phyloP scores from a whole-genome alignment of 2,113 vertebrate genomes.

The Chloropsis cyanopogon region DNA sequence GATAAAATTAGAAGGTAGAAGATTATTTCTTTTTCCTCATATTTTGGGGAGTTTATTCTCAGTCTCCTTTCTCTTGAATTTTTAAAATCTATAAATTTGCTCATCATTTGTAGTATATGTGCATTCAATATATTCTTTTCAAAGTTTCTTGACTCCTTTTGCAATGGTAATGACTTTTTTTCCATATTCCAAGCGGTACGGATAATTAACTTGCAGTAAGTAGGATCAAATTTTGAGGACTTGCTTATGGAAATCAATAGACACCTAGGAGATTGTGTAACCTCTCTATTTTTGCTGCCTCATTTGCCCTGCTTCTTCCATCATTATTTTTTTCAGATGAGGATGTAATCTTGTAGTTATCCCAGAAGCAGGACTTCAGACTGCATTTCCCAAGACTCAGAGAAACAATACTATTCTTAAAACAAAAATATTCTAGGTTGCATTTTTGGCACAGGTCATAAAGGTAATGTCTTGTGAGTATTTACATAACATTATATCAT shows the following conservation, averaged over 20 bases:
- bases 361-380: not conserved
- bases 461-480: not conserved
- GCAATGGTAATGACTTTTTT: not conserved
- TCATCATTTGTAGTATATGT: not conserved
- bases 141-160: not conserved
- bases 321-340: not conserved
- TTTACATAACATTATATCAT: not conserved
- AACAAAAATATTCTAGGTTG: not conserved
- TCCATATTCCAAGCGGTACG: not conserved
- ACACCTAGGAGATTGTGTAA: not conserved
- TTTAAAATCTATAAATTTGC: not conserved
- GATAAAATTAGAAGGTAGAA: conserved; percentile 23
- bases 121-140: not conserved
- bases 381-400: not conserved
- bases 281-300: not conserved
- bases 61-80: not conserved
- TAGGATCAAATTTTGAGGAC: not conserved
- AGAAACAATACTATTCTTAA: not conserved
- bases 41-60: not conserved
- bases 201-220: conserved; percentile 19
- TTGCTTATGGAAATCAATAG: not conserved
- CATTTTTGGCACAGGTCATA: not conserved
- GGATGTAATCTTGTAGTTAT: not conserved
- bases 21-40: not conserved
- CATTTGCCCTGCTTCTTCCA: not conserved